A percentile compares a stretch with the other conserved stretches of the same genome.
These are phyloP conservation scores for Pogonocichla stellata DNA, from an alignment of 2,113 vertebrate genomes.

Conservation along the genomic window DNA sequence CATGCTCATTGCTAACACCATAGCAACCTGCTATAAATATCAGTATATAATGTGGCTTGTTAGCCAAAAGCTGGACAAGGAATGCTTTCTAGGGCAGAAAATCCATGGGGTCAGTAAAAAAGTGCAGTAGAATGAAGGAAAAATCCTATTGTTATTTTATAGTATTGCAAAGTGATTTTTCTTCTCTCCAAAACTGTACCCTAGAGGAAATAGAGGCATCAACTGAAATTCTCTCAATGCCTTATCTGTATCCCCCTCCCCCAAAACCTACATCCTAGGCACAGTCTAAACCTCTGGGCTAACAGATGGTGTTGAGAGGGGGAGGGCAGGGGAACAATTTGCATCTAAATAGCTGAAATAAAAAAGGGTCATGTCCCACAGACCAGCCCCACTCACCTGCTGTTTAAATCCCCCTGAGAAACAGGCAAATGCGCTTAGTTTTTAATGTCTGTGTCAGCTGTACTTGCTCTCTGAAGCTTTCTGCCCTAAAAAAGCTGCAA, in stretches of 20 bases:
- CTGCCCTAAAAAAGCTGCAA: background rate
- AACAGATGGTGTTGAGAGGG: constrained; percentile 51
- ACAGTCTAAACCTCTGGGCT: constrained; percentile 44
- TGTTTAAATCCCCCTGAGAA: constrained; percentile 70
- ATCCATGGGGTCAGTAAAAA: background rate
- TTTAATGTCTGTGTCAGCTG: background rate
- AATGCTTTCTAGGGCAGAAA: background rate
- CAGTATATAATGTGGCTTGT: background rate
- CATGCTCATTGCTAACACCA: background rate
- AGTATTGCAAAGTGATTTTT: background rate
- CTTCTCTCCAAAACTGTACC: background rate
- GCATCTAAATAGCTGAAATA: constrained; percentile 63
- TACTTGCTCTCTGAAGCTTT: background rate
- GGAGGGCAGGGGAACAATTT: constrained; percentile 40
- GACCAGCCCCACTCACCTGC: constrained; percentile 57
- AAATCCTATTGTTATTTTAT: background rate
- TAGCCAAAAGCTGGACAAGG: background rate
- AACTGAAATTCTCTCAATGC: background rate
- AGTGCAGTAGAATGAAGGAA: background rate
- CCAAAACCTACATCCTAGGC: background rate
- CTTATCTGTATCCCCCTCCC: constrained; percentile 4
- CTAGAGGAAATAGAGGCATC: background rate
- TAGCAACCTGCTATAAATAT: background rate
- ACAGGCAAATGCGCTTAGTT: fast-evolving
- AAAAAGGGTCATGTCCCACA: constrained; percentile 29